Evolutionary conservation across 2,797 vertebrate genomes (phyloP).

Genomic region (Enteromius thamalakanensis): DNA sequence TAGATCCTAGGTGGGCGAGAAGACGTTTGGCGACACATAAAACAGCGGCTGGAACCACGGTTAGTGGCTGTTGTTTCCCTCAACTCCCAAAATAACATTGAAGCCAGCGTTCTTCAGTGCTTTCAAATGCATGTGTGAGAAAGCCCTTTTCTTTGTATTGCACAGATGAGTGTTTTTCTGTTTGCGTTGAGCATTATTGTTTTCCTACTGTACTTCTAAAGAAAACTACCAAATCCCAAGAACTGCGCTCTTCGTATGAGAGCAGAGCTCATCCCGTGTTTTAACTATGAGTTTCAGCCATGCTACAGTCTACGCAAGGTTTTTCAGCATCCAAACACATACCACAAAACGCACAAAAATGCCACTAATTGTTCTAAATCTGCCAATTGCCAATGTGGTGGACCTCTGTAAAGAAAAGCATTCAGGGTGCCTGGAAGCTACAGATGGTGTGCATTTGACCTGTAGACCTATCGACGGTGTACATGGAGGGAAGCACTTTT

Average conservation of each 20-base stretch:
- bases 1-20: constrained; percentile 19
- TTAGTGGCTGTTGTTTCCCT: constrained; percentile 22
- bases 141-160: constrained; percentile 79
- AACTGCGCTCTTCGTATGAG: not conserved
- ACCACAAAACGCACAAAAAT: constrained; percentile 6
- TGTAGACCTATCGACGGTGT: constrained; percentile 54
- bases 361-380: constrained; percentile 3
- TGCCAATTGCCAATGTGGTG: not conserved
- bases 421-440: constrained; percentile 50
- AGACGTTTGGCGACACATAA: constrained; percentile 23
- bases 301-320: constrained; percentile 17
- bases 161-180: constrained; percentile 61
- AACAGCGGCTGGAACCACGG: constrained; percentile 1
- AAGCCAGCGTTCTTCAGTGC: not conserved
- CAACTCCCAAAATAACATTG: constrained; percentile 1
- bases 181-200: constrained; percentile 11
- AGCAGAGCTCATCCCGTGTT: not conserved
- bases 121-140: constrained; percentile 53
- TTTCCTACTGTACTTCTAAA: constrained; percentile 11
- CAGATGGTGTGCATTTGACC: constrained; percentile 38
- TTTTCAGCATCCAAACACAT: constrained; percentile 19
- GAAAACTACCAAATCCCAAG: constrained; percentile 11
- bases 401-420: not conserved
- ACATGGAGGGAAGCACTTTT: constrained; percentile 83
- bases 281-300: constrained; percentile 15